Evolutionary conservation across 2,113 vertebrate genomes (phyloP).

Genomic region (Nasalis larvatus): DNA sequence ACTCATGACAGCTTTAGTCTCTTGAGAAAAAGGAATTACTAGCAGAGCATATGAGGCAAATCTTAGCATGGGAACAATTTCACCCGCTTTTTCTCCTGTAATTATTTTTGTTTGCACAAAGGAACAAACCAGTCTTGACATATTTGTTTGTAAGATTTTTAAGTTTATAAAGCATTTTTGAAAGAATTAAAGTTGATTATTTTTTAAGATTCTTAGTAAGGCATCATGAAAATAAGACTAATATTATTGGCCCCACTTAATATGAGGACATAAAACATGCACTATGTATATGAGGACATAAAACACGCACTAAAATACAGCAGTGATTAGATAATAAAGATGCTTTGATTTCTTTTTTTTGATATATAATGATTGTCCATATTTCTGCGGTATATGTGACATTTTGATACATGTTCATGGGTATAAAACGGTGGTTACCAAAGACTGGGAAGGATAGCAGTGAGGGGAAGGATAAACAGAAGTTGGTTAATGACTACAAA

Average conservation of each 20-base stretch:
- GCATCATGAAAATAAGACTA: background rate
- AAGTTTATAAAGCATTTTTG: background rate
- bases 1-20: background rate
- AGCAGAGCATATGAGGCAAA: background rate
- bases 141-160: background rate
- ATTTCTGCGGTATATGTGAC: background rate
- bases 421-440: background rate
- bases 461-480: background rate
- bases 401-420: background rate
- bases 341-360: background rate
- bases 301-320: background rate
- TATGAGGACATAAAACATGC: background rate
- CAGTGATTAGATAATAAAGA: background rate
- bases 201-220: background rate
- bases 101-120: background rate
- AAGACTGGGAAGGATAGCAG: background rate
- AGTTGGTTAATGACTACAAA: background rate
- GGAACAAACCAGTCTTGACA: background rate
- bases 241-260: background rate
- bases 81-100: background rate
- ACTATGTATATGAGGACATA: background rate
- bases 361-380: background rate
- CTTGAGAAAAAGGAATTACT: background rate
- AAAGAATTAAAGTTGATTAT: background rate
- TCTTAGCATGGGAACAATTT: background rate